Evolutionary conservation across 1,140 invertebrate genomes (phyloP).

Genomic region (Proales similis): DNA sequence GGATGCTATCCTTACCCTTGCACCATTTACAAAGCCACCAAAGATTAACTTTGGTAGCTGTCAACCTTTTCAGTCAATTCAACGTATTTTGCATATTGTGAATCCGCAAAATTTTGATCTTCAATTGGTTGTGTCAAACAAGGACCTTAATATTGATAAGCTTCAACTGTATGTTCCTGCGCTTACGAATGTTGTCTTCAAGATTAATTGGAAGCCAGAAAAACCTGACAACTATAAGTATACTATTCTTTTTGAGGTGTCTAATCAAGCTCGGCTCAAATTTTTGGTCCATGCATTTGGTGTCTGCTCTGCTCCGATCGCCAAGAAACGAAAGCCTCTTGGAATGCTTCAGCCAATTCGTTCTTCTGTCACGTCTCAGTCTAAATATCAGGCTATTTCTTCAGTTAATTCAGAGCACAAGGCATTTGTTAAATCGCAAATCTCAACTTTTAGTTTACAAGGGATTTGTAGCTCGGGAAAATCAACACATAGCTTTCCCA

Average conservation of each 20-base stretch:
- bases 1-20: constrained; percentile 23
- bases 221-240: constrained; percentile 21
- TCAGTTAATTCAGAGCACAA: no score
- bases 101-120: constrained; percentile 32
- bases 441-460: no score
- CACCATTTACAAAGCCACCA: constrained; percentile 30
- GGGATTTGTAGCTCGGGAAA: no score
- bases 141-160: constrained; percentile 20
- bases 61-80: constrained; percentile 13
- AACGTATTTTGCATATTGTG: background rate
- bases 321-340: constrained; percentile 22
- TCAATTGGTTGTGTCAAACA: constrained; percentile 9
- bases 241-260: constrained; percentile 21
- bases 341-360: constrained; percentile 25
- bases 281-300: constrained; percentile 35
- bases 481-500: no score
- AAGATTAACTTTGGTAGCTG: constrained; percentile 34
- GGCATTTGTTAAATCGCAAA: no score
- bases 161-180: constrained; percentile 7
- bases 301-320: background rate
- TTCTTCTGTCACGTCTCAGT: no score
- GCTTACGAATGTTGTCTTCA: constrained; percentile 19
- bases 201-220: constrained; percentile 14
- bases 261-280: constrained; percentile 27
- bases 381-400: no score